Base-by-base conservation (phyloP, 2,797 vertebrate species). In the Hydrophis major region DNA sequence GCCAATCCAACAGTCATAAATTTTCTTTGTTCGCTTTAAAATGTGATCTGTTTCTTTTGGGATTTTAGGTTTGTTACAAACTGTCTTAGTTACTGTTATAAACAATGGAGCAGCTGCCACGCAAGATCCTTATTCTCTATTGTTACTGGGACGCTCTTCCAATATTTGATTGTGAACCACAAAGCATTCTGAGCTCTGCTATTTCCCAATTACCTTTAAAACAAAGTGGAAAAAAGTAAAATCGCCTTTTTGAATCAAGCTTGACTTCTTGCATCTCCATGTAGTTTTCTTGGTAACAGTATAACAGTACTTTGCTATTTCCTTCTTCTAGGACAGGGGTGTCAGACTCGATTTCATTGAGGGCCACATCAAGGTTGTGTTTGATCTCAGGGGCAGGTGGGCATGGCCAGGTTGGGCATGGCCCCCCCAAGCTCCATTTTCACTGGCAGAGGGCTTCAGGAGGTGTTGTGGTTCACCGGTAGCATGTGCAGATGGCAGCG, bases 1-100 rank as follows among this genome's bases (percentile, higher is more conserved):
- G 92, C 94, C 91, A 94, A 88, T 50, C 56, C 47, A 42, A 55
- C 22, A 1, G 42, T 61, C 93, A 25, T 74, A 92, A 60, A 5
- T 57, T 89, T 25, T 89, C 63, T 93, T 57, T 83, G 59, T 0
- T 0, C 69, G 61, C 60, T 90, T 69, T 87, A 90, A 14, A 83
- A 86, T 18, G 27, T 10, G 86, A 22, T 22, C 88, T 57, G 92
- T 27, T 92, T 2, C 69, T 96, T 94, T 95, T 27, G 86, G 92
- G 93, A 53, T 60, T 28, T 94, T 60, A 53, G 93, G 57, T 86
- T 42, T 59, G 91, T 37, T 28, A 63, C 10, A 4, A 63, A 63
- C 61, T 63, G 61, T 88, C 94, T 90, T 92, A 91, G 92, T 69
- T 69, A 83, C 37, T 47, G 8, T 42, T 83, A 22, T 18, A 78